Conservation (phyloP, 2,888 invertebrate species). For the Eudasyphora cyanicolor region DNA sequence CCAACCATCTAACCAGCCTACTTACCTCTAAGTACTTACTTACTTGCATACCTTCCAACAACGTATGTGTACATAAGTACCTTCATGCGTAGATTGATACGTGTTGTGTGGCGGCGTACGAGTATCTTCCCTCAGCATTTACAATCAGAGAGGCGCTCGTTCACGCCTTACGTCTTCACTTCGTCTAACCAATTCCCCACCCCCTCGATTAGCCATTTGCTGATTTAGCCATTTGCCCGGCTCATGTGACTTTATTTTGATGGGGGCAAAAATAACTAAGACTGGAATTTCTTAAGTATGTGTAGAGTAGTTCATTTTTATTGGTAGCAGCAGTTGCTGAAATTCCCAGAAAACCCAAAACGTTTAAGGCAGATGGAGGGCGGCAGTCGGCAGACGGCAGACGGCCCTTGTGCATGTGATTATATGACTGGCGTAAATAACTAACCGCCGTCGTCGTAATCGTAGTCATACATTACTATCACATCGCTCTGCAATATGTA, state of each 20-base stretch:
- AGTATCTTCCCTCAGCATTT: slow-evolving; percentile 34
- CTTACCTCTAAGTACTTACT: too few relatives aligned
- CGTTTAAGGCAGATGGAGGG: background rate
- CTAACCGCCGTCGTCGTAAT: background rate
- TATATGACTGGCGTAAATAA: background rate
- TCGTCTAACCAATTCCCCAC: background rate
- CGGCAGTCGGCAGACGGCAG: background rate
- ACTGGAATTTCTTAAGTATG: slow-evolving; percentile 29
- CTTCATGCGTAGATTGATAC: slow-evolving; percentile 38
- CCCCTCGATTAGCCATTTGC: background rate
- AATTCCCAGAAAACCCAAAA: background rate
- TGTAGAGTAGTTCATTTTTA: slow-evolving; percentile 28
- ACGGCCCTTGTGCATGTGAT: slow-evolving; percentile 14
- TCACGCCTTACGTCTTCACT: slow-evolving; percentile 4
- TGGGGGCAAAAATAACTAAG: background rate
- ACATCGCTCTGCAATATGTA: too few relatives aligned
- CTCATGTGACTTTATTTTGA: slow-evolving; percentile 55
- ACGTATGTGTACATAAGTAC: slow-evolving; percentile 28
- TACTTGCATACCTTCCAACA: background rate
- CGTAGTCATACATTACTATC: background rate
- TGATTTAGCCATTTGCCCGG: slow-evolving; percentile 21
- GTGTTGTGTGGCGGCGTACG: too few relatives aligned
- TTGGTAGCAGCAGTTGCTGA: slow-evolving; percentile 37
- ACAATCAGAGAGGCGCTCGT: slow-evolving; percentile 16
- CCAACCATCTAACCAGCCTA: too few relatives aligned